Evolutionary conservation across 2,797 vertebrate species (phyloP).

Genomic region (Masticophis lateralis): DNA sequence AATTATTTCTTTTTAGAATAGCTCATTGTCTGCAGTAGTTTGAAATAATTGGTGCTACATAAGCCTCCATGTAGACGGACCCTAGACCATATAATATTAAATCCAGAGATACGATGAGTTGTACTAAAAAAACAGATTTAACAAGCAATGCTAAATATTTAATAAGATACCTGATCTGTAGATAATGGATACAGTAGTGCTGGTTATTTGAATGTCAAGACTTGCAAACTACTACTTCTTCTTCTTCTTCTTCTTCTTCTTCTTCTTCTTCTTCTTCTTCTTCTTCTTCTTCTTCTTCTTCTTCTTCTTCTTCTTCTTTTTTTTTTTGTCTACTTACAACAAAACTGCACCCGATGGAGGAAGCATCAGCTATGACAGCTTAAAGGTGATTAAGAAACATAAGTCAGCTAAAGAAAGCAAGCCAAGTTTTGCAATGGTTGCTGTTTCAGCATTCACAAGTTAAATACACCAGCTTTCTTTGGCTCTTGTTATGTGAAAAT

Average conservation of each 20-base stretch:
- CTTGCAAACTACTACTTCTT: constrained; percentile 3
- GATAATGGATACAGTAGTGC: background rate
- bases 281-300: background rate
- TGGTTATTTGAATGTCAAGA: constrained; percentile 24
- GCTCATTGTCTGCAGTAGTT: background rate
- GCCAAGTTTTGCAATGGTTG: constrained; percentile 8
- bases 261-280: too few species aligned
- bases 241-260: too few species aligned
- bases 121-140: background rate
- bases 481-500: constrained; percentile 28
- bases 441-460: constrained; percentile 27
- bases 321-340: constrained; percentile 17
- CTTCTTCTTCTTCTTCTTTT: background rate
- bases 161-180: background rate
- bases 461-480: constrained; percentile 34
- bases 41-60: background rate
- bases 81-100: background rate
- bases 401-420: constrained; percentile 29
- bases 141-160: constrained; percentile 5
- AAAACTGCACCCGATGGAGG: background rate
- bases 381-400: constrained; percentile 29
- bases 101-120: background rate
- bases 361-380: constrained; percentile 31
- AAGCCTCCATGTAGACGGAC: background rate
- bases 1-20: background rate